Percentiles rank a stretch among this genome's conserved stretches.
Conservation (phyloP, 2,113 vertebrate species). For the Nothobranchius kuhntae region DNA sequence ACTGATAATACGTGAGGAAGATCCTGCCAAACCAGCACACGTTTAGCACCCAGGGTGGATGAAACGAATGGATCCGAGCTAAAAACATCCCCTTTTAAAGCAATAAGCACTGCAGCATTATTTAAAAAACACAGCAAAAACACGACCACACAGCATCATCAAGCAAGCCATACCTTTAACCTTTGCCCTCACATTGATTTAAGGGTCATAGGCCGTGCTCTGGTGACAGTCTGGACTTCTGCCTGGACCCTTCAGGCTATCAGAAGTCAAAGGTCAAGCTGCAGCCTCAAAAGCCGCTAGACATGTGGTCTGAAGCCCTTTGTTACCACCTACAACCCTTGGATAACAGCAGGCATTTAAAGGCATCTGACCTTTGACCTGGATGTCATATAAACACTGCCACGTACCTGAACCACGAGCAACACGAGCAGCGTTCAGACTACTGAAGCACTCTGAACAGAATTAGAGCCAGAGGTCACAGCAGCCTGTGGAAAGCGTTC, state of each 20-base stretch:
- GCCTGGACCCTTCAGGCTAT: conserved; percentile 56
- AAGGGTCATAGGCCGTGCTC: conserved; percentile 51
- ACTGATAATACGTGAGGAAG: background rate
- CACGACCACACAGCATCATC: conserved; percentile 44
- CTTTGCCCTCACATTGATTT: conserved; percentile 47
- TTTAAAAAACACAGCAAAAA: conserved; percentile 1
- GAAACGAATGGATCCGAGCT: conserved; percentile 1
- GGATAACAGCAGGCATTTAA: conserved; percentile 69
- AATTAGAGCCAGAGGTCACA: conserved; percentile 20
- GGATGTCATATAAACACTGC: conserved; percentile 41
- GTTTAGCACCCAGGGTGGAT: too few species aligned
- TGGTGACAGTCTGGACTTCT: conserved; percentile 46
- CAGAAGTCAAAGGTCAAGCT: conserved; percentile 52
- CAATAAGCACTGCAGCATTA: conserved; percentile 17
- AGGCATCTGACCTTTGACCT: conserved; percentile 67
- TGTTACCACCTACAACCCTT: conserved; percentile 55
- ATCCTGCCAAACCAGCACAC: background rate
- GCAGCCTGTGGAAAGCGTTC: background rate
- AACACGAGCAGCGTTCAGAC: conserved; percentile 13
- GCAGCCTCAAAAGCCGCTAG: conserved; percentile 59
- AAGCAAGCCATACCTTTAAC: conserved; percentile 59
- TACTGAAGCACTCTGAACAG: conserved; percentile 12
- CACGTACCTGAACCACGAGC: conserved; percentile 58
- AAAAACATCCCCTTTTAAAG: conserved; percentile 5
- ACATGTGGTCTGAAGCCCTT: conserved; percentile 56